phyloP scores from a whole-genome alignment of 2,113 vertebrate genomes.

The Burhinus oedicnemus region DNA sequence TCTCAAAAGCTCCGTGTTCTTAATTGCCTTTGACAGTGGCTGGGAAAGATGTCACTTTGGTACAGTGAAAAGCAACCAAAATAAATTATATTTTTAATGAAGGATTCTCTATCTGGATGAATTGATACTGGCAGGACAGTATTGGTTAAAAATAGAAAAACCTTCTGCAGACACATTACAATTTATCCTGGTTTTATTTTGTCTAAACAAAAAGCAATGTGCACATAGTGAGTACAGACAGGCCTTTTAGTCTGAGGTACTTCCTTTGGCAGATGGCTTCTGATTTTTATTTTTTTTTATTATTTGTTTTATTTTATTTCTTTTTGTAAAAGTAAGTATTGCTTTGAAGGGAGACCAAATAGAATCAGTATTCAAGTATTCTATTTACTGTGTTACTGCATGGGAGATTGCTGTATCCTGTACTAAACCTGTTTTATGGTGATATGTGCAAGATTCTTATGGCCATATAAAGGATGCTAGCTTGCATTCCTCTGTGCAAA shows the following conservation, averaged over 20 bases:
- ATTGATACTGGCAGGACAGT: not conserved
- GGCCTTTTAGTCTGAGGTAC: not conserved
- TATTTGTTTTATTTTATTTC: not conserved
- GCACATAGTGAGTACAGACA: not conserved
- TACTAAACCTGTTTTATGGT: not conserved
- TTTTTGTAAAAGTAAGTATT: not conserved
- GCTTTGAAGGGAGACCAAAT: not conserved
- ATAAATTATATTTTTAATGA: conserved; percentile 39
- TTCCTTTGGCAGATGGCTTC: not conserved
- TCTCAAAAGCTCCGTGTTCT: not conserved
- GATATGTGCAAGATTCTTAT: not conserved
- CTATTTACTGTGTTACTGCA: not conserved
- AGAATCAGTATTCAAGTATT: not conserved
- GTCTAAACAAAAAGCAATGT: not conserved
- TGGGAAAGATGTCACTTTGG: conserved; percentile 22
- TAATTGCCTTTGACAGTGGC: conserved; percentile 28
- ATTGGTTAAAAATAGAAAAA: conserved; percentile 27
- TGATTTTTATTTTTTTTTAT: not conserved
- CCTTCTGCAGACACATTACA: not conserved
- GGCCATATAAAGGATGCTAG: not conserved
- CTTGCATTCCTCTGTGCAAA: not conserved
- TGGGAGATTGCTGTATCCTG: not conserved
- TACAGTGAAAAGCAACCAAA: not conserved
- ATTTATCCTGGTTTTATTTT: not conserved
- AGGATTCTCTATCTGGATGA: not conserved